Percentiles rank a stretch among this genome's conserved stretches.
Evolutionary conservation across 2,888 invertebrate genomes (phyloP).

Genomic region (Chrysopilus asiliformis): DNA sequence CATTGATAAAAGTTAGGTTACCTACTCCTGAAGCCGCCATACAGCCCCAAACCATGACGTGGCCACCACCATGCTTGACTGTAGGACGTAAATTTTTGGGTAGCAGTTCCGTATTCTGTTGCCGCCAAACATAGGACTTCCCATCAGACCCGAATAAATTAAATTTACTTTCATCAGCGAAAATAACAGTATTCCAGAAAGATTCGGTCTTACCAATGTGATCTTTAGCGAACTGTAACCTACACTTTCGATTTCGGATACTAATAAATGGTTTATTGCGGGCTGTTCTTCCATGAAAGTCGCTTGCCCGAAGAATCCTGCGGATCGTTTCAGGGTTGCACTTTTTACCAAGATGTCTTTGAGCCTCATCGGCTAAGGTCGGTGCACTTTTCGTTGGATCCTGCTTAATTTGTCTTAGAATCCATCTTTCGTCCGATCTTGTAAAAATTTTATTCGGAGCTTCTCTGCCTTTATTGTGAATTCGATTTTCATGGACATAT

Average conservation of each 20-base stretch:
- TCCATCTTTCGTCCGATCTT: too few species aligned
- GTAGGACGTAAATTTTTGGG: not conserved
- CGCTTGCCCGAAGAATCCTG: not conserved
- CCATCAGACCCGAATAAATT: not conserved
- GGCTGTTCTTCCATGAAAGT: not conserved
- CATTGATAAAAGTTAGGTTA: not conserved
- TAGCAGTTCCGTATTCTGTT: not conserved
- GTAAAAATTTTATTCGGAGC: too few species aligned
- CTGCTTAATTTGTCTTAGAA: not conserved
- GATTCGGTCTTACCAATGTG: not conserved
- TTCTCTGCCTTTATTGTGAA: not conserved
- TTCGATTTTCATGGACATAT: not conserved
- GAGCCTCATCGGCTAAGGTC: not conserved
- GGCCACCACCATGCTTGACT: not conserved
- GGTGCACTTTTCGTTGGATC: not conserved
- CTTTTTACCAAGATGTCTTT: not conserved
- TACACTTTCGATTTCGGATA: not conserved
- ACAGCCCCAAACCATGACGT: slow-evolving; percentile 2
- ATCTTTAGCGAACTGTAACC: not conserved
- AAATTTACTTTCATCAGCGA: not conserved
- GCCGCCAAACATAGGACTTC: not conserved
- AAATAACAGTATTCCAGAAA: not conserved
- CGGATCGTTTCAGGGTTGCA: not conserved
- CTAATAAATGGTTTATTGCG: not conserved
- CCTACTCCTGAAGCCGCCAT: not conserved